These are phyloP conservation scores for Merodon equestris DNA, from an alignment of 2,888 invertebrate species.

Conservation along the genomic window DNA sequence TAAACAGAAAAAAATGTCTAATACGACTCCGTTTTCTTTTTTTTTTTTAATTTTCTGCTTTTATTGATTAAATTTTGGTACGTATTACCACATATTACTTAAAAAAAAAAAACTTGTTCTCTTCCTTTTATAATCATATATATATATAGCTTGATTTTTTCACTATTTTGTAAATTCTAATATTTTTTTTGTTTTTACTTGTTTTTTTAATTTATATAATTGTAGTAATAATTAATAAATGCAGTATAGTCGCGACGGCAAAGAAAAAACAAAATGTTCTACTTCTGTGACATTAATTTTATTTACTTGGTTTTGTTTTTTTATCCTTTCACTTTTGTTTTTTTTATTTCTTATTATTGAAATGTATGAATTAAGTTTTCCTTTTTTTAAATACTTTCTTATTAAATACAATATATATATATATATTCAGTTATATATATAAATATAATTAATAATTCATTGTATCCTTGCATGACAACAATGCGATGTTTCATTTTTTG, in stretches of 20 bases:
- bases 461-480: slow-evolving; percentile 67
- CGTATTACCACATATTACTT: slow-evolving; percentile 49
- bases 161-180: slow-evolving; percentile 72
- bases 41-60: slow-evolving; percentile 44
- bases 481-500: slow-evolving; percentile 61
- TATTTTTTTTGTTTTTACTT: slow-evolving; percentile 70
- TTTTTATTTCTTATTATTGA: slow-evolving; percentile 54
- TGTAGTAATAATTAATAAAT: slow-evolving; percentile 68
- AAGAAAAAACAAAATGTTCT: slow-evolving; percentile 63
- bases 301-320: slow-evolving; percentile 32
- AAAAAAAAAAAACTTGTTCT: slow-evolving; percentile 47
- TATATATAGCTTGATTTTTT: slow-evolving; percentile 68
- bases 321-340: too few species aligned
- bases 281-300: slow-evolving; percentile 63
- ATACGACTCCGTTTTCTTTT: slow-evolving; percentile 45
- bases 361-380: slow-evolving; percentile 68
- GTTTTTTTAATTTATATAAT: slow-evolving; percentile 67
- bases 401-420: slow-evolving; percentile 67
- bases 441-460: slow-evolving; percentile 68
- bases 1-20: slow-evolving; percentile 72
- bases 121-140: slow-evolving; percentile 48
- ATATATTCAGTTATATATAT: slow-evolving; percentile 64
- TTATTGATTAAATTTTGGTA: slow-evolving; percentile 73
- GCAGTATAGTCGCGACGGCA: slow-evolving; percentile 68
- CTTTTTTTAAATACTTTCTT: slow-evolving; percentile 61